These are phyloP conservation scores for Meteorus sp. DNA, from an alignment of 1,140 invertebrate genomes.

Conservation along the genomic window DNA sequence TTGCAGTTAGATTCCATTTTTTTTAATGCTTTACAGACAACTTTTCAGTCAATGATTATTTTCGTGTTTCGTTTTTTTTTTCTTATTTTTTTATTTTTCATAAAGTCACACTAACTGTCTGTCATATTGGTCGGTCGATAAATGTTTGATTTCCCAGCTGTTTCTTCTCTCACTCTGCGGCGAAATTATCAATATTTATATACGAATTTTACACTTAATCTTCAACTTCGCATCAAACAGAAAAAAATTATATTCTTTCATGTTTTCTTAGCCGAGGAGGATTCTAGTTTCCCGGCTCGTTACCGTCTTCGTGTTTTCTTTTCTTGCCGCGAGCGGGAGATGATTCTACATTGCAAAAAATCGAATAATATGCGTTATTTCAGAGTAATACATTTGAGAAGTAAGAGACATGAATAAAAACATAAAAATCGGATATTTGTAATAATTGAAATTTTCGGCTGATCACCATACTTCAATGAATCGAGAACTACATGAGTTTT, in stretches of 20 bases:
- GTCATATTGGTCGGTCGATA: constrained; percentile 58
- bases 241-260: constrained; percentile 30
- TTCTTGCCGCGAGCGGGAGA: constrained; percentile 68
- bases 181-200: constrained; percentile 56
- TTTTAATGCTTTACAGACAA: constrained; percentile 44
- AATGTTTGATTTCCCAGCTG: constrained; percentile 59
- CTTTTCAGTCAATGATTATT: constrained; percentile 24
- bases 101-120: constrained; percentile 56
- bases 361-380: constrained; percentile 8
- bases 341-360: constrained; percentile 49
- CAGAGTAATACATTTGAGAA: constrained; percentile 10
- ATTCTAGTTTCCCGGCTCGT: constrained; percentile 53
- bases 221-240: constrained; percentile 49
- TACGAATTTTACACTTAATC: constrained; percentile 58
- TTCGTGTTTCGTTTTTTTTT: constrained; percentile 2
- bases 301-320: constrained; percentile 70
- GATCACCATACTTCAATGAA: too few species aligned
- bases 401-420: not conserved
- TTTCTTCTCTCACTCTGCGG: constrained; percentile 54
- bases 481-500: too few species aligned
- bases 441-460: too few species aligned
- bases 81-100: constrained; percentile 32
- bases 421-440: constrained; percentile 17
- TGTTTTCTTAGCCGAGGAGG: constrained; percentile 15
- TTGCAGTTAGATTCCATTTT: too few species aligned